Percentiles rank a stretch among this genome's conserved stretches.
These are phyloP conservation scores for Lonchura striata DNA, from an alignment of 2,113 vertebrate genomes.

Conservation along the genomic window DNA sequence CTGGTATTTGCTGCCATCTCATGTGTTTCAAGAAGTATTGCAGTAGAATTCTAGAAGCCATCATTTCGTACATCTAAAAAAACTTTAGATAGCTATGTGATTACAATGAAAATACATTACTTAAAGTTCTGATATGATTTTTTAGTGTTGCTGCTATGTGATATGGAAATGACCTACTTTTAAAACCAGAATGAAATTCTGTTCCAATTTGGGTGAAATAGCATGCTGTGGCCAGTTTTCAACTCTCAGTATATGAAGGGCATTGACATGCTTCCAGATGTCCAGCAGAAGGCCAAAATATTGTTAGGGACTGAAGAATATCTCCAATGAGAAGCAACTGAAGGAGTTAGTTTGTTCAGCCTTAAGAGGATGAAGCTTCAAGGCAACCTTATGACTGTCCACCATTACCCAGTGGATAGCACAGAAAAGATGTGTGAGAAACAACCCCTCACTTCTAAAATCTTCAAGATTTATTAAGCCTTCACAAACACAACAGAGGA, in stretches of 20 bases:
- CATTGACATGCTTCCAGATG: not conserved
- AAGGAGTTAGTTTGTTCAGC: not conserved
- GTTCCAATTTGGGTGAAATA: not conserved
- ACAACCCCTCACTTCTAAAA: not conserved
- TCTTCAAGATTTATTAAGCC: not conserved
- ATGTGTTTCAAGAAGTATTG: not conserved
- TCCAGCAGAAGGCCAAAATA: not conserved
- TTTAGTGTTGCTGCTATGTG: not conserved
- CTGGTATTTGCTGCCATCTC: slow-evolving; percentile 8
- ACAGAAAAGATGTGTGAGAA: not conserved
- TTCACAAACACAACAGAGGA: not conserved
- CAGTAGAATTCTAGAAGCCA: not conserved
- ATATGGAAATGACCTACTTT: not conserved
- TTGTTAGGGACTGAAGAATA: not conserved
- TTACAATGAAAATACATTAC: not conserved
- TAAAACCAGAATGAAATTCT: not conserved
- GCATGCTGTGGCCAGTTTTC: not conserved
- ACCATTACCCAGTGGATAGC: not conserved
- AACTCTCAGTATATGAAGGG: not conserved
- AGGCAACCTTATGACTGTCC: not conserved
- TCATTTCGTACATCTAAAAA: not conserved
- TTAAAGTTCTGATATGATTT: not conserved
- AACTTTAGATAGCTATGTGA: not conserved
- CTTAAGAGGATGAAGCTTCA: not conserved
- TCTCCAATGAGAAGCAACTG: not conserved